Evolutionary conservation across 2,888 invertebrate species (phyloP).

Genomic region (Melanchra persicariae): DNA sequence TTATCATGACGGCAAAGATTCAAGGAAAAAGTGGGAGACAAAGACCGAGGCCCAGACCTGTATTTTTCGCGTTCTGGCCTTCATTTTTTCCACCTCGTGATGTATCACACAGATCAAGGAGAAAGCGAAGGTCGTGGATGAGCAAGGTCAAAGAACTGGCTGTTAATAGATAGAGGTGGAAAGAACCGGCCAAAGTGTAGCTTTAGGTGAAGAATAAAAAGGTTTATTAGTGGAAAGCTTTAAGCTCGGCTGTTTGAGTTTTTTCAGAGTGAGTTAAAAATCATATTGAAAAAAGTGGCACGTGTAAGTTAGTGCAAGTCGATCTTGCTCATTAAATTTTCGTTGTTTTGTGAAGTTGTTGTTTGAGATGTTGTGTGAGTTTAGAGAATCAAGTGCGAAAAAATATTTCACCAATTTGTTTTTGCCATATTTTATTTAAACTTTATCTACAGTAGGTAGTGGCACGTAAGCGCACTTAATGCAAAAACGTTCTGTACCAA

Average conservation of each 20-base stretch:
- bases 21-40: conserved; percentile 9
- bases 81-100: conserved; percentile 34
- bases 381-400: not conserved
- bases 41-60: conserved; percentile 3
- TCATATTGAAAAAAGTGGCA: not conserved
- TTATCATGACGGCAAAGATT: conserved; percentile 4
- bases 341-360: not conserved
- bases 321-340: not conserved
- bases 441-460: no score
- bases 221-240: conserved; percentile 12
- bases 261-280: not conserved
- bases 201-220: conserved; percentile 26
- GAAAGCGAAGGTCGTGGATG: conserved; percentile 13
- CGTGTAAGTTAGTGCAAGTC: not conserved
- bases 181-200: conserved; percentile 1
- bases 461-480: no score
- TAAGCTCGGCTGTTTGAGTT: not conserved
- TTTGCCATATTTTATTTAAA: not conserved
- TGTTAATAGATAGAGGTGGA: conserved; percentile 15
- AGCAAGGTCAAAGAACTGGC: conserved; percentile 16
- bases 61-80: conserved; percentile 10
- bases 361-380: not conserved
- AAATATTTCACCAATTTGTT: not conserved
- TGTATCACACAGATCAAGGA: conserved; percentile 36
- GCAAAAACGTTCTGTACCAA: no score